These are phyloP conservation scores for Globicephala melas DNA, from an alignment of 2,113 vertebrate species.

Conservation along the genomic window DNA sequence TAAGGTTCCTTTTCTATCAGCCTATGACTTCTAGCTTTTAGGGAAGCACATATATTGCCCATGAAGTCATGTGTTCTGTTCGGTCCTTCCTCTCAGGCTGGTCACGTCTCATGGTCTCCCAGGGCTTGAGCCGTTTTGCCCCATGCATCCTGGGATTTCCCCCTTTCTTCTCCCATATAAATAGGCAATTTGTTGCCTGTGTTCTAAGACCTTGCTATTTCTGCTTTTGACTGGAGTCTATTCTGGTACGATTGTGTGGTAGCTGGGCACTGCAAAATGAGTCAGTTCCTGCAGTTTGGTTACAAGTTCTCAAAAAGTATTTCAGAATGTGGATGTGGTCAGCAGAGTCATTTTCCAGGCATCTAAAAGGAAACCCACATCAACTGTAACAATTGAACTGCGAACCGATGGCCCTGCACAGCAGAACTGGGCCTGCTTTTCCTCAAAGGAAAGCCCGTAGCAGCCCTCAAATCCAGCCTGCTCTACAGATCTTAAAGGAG, in stretches of 20 bases:
- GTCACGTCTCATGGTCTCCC: neutral
- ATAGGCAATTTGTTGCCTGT: neutral
- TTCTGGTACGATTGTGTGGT: conserved; percentile 80
- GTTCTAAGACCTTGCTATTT: conserved; percentile 66
- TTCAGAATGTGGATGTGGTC: conserved; percentile 97
- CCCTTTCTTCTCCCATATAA: neutral
- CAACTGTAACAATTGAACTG: conserved; percentile 93
- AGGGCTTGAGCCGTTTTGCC: neutral
- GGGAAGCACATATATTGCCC: neutral
- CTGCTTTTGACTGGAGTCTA: conserved; percentile 67
- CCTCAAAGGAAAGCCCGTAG: conserved; percentile 51
- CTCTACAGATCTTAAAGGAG: neutral
- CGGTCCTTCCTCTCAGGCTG: neutral
- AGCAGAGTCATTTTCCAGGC: conserved; percentile 96
- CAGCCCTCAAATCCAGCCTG: neutral
- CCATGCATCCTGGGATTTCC: neutral
- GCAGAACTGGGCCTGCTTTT: conserved; percentile 70
- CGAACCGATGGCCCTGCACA: conserved; percentile 83
- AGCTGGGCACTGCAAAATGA: conserved; percentile 87
- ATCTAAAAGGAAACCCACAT: conserved; percentile 99
- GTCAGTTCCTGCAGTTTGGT: conserved; percentile 94
- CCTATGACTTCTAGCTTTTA: neutral
- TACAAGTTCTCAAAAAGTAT: conserved; percentile 89
- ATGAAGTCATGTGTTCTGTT: neutral
- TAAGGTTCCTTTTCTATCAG: neutral